phyloP scores from a whole-genome alignment of 2,888 invertebrate genomes.

The Lepeophtheirus nordmannii region DNA sequence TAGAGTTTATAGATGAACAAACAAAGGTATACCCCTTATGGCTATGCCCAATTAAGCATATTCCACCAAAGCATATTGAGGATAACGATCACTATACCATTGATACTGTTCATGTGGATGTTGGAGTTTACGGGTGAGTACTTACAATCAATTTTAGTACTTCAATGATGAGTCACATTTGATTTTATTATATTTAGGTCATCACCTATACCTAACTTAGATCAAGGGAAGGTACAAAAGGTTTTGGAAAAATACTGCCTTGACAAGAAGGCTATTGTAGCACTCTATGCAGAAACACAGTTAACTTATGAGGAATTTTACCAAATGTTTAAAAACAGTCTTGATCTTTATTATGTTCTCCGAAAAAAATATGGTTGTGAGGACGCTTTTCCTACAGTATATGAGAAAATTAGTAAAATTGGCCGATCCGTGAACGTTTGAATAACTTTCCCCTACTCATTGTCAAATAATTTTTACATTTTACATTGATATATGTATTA shows the following conservation, averaged over 20 bases:
- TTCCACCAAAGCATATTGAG: constrained; percentile 9
- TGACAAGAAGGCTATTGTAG: not conserved
- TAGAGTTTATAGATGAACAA: constrained; percentile 8
- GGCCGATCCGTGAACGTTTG: constrained; percentile 29
- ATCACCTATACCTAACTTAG: not conserved
- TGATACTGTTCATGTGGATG: constrained; percentile 14
- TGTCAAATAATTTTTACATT: no score
- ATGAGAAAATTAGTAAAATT: constrained; percentile 50
- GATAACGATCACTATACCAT: not conserved
- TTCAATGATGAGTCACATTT: no score
- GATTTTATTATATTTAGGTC: not conserved
- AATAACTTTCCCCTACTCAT: no score
- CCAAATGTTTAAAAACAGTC: constrained; percentile 16
- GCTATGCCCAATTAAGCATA: constrained; percentile 18
- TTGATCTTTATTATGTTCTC: not conserved
- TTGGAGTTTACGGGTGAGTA: constrained; percentile 19
- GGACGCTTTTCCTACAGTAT: constrained; percentile 61
- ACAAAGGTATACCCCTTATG: constrained; percentile 20
- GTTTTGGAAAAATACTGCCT: constrained; percentile 8
- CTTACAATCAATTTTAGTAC: not conserved
- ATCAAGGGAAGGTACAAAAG: constrained; percentile 8
- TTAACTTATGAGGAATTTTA: constrained; percentile 10
- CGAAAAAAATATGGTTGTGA: constrained; percentile 36
- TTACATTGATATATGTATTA: no score
- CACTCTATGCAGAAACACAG: constrained; percentile 9